Conservation (phyloP, 2,888 invertebrate species). For the Branchipolynoe longqiensis region DNA sequence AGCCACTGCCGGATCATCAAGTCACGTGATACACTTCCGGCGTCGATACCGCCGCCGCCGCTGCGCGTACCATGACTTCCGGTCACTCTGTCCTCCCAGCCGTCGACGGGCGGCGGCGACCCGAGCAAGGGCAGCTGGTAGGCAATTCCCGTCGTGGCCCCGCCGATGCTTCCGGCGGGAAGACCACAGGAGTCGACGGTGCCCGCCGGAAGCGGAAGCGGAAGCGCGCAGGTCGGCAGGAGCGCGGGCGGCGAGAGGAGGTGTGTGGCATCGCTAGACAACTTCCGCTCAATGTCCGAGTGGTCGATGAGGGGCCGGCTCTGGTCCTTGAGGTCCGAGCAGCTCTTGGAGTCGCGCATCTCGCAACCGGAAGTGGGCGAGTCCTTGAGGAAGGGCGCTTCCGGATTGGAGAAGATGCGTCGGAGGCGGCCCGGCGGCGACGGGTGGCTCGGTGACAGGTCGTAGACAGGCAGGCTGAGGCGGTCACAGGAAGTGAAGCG, state of each 20-base stretch:
- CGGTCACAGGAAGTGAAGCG: slow-evolving; percentile 60
- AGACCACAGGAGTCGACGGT: too few species aligned
- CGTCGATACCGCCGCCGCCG: background rate
- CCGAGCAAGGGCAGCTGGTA: background rate
- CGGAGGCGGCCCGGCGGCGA: slow-evolving; percentile 51
- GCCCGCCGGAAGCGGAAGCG: background rate
- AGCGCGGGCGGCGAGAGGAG: slow-evolving; percentile 34
- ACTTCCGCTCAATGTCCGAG: slow-evolving; percentile 38
- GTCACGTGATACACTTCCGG: slow-evolving; percentile 15
- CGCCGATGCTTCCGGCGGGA: background rate
- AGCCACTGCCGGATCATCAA: slow-evolving; percentile 39
- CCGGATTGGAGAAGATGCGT: slow-evolving; percentile 61
- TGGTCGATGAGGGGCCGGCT: slow-evolving; percentile 9
- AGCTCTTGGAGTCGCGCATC: slow-evolving; percentile 58
- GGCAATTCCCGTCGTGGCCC: background rate
- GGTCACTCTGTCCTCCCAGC: slow-evolving; percentile 39
- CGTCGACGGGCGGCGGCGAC: slow-evolving; percentile 37
- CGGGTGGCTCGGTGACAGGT: background rate
- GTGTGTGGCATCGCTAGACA: slow-evolving; percentile 7
- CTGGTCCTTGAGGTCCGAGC: slow-evolving; percentile 51
- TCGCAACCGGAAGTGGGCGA: background rate
- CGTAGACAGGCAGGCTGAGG: slow-evolving; percentile 33
- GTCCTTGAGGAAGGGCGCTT: slow-evolving; percentile 51
- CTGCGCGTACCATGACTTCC: background rate
- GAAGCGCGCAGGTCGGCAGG: background rate